Conservation (phyloP, 2,113 vertebrate genomes). For the Hyla sarda region DNA sequence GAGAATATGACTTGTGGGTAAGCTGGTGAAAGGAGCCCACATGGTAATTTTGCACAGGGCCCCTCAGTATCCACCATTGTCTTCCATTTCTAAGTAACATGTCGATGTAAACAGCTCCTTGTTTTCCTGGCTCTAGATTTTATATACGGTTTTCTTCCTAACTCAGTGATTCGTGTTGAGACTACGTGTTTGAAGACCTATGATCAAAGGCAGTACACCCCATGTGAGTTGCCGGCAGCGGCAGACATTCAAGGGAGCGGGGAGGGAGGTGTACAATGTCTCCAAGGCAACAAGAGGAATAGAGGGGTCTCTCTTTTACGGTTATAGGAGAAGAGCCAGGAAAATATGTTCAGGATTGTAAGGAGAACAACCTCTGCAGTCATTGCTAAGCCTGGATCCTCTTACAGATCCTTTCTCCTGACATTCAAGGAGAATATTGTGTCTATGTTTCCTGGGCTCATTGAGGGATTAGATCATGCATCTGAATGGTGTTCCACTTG, state of each 20-base stretch:
- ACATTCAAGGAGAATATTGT: constrained; percentile 8
- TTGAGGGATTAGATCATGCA: constrained; percentile 13
- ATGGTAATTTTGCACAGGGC: no score
- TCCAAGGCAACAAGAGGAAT: constrained; percentile 26
- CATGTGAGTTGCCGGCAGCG: neutral
- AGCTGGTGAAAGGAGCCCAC: no score
- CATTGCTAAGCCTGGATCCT: neutral
- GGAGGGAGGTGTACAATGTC: constrained; percentile 21
- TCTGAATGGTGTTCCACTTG: neutral
- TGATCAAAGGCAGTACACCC: constrained; percentile 44
- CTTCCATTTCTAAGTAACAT: no score
- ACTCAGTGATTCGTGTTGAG: neutral
- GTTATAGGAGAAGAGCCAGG: constrained; percentile 20
- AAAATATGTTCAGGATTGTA: constrained; percentile 25
- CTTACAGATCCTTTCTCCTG: constrained; percentile 28
- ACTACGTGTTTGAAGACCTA: neutral
- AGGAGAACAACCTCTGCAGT: constrained; percentile 16
- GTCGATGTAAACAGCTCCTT: neutral
- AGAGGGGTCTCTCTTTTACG: neutral
- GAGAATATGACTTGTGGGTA: no score
- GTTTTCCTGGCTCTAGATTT: no score
- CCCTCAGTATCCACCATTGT: no score
- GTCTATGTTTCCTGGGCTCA: neutral
- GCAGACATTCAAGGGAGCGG: constrained; percentile 5
- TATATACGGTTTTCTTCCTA: neutral